phyloP scores from a whole-genome alignment of 2,797 vertebrate species.

The Enteromius paludinosus region DNA sequence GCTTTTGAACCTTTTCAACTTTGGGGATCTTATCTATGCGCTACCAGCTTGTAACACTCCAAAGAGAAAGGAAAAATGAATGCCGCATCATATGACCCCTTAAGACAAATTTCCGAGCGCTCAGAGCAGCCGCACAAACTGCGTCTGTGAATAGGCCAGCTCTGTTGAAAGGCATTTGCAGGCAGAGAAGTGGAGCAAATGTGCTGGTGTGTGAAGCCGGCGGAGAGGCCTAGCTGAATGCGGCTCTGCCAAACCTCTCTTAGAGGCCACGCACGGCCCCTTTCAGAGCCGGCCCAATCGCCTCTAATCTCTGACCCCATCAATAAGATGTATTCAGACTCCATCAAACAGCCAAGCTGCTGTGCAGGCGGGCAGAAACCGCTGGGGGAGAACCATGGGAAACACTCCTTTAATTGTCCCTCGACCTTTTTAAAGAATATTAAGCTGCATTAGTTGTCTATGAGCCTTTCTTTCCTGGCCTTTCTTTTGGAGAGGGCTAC shows the following conservation, averaged over 20 bases:
- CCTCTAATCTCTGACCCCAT: constrained; percentile 85
- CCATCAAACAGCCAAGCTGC: constrained; percentile 79
- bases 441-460: constrained; percentile 84
- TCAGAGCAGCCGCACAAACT: constrained; percentile 52
- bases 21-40: too few species aligned
- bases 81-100: too few species aligned
- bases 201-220: constrained; percentile 59
- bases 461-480: constrained; percentile 76
- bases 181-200: constrained; percentile 79
- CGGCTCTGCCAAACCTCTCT: constrained; percentile 63
- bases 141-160: constrained; percentile 61
- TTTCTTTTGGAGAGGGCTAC: constrained; percentile 76
- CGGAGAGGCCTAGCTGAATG: constrained; percentile 62
- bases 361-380: constrained; percentile 74
- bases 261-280: constrained; percentile 66
- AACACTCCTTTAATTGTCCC: constrained; percentile 83
- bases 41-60: too few species aligned
- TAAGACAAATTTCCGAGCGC: constrained; percentile 41
- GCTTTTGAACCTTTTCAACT: too few species aligned
- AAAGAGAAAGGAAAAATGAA: too few species aligned
- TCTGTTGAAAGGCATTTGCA: constrained; percentile 73
- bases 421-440: constrained; percentile 83
- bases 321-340: constrained; percentile 84
- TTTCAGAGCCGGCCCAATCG: constrained; percentile 73
- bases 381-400: constrained; percentile 79